Conservation (phyloP, 2,797 vertebrate genomes). For the Hydrophis major region DNA sequence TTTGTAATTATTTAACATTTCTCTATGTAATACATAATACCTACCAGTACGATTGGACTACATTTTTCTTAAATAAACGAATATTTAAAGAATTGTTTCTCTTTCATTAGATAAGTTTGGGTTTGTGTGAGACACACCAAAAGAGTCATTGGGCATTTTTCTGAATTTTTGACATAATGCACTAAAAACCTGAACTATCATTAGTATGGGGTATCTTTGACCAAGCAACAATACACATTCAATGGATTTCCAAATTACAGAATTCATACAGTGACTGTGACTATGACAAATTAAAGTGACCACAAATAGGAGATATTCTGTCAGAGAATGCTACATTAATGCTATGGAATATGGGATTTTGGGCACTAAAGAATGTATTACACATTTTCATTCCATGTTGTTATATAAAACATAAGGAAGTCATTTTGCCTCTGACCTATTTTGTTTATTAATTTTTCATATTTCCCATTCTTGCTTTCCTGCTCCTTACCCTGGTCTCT, state of each 20-base stretch:
- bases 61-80: background rate
- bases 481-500: background rate
- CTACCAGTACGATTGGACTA: background rate
- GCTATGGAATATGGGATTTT: background rate
- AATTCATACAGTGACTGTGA: background rate
- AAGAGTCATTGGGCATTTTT: background rate
- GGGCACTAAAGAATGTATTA: slow-evolving; percentile 4
- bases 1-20: background rate
- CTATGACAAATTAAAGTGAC: background rate
- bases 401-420: background rate
- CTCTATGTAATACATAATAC: background rate
- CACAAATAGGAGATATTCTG: background rate
- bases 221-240: background rate
- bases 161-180: background rate
- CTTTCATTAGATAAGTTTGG: background rate
- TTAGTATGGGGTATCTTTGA: background rate
- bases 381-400: background rate
- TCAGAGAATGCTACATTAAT: background rate
- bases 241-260: background rate
- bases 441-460: background rate
- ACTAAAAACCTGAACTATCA: background rate
- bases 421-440: background rate
- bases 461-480: background rate
- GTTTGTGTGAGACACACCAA: background rate
- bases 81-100: background rate